Base-by-base conservation (phyloP, 1,140 invertebrate species). In the Diprion similis region DNA sequence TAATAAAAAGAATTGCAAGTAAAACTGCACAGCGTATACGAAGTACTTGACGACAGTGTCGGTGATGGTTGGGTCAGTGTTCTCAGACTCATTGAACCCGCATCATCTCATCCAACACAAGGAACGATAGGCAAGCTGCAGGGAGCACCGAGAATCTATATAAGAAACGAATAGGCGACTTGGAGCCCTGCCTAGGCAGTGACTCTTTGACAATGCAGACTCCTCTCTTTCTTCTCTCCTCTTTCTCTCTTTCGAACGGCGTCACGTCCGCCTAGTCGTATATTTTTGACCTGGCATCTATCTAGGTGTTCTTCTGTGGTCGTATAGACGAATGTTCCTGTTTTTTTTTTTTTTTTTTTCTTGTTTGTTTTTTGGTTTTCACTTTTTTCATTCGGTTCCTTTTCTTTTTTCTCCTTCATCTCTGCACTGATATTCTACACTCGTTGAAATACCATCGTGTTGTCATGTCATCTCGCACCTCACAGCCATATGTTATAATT, bases 131-230 rank as follows among this genome's bases (percentile, higher is more conserved):
- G n/a, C 6, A 37, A 37, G 24, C 24, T 37, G 24, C 24, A 37
- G 24, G 24, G 24, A 37, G 24, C 24, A 59, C 11, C n/a, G 11
- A 13, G 51, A 59, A 59, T 59, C 51, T 59, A 59, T 59, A 59
- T 59, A 59, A 17, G 51, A 59, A 59, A 59, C 51, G 9, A 59
- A 59, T 59, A 59, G 51, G n/a, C 11, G 9, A 15, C n/a, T 59
- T 59, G 51, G 51, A 59, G 51, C 51, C 51, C 11, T 59, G 51
- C 51, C 51, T 59, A 59, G 51, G 51, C 51, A 59, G 51, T 59
- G 51, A 59, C 51, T 59, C 51, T 59, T 59, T 59, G 51, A 59
- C 51, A 59, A 59, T 59, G 51, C 51, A 59, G 51, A 59, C 51
- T 59, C 24, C 24, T 37, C 24, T 37, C 24, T 6, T 37, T 37